These are phyloP conservation scores for Nephrotoma flavescens DNA, from an alignment of 2,888 invertebrate genomes.

Conservation along the genomic window DNA sequence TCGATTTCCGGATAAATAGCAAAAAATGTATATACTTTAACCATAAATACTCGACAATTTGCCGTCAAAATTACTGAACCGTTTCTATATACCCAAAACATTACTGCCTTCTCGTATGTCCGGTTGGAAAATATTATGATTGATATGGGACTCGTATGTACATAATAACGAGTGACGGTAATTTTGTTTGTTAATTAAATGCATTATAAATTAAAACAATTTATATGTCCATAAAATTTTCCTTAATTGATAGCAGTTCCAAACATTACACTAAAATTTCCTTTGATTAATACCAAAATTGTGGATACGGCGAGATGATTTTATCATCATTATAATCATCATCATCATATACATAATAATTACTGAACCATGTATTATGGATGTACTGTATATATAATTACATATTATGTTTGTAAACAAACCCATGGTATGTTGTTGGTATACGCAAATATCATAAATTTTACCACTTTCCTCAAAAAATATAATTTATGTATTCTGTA, in stretches of 20 bases:
- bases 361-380: not conserved
- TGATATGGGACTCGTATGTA: not conserved
- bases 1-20: too few relatives aligned
- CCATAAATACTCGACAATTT: too few relatives aligned
- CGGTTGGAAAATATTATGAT: not conserved
- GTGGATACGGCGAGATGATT: not conserved
- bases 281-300: not conserved
- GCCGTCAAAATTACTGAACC: not conserved
- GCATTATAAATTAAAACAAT: not conserved
- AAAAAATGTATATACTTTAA: too few relatives aligned
- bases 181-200: not conserved
- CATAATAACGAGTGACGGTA: not conserved
- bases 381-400: not conserved
- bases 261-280: not conserved
- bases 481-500: not conserved
- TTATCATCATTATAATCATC: not conserved
- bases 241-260: not conserved
- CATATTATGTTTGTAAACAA: not conserved
- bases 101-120: not conserved
- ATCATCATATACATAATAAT: not conserved
- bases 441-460: not conserved
- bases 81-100: not conserved
- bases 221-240: not conserved
- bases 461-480: not conserved
- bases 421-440: not conserved